These are phyloP conservation scores for Pterocles burchelli DNA, from an alignment of 2,113 vertebrate genomes.

Conservation along the genomic window DNA sequence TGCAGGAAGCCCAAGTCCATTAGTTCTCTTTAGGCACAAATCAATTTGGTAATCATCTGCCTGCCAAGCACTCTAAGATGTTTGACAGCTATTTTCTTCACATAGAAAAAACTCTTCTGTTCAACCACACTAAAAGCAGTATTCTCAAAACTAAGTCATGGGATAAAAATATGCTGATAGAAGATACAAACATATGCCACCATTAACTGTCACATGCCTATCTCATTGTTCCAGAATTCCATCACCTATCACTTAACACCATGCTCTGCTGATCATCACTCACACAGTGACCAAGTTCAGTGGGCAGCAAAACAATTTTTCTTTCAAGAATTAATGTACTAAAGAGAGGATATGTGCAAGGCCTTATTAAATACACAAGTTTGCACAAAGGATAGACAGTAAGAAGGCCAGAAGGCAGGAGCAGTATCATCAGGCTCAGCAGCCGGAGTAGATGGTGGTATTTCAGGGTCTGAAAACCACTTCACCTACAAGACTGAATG, in stretches of 20 bases:
- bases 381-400: not conserved
- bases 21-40: conserved; percentile 32
- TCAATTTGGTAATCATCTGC: conserved; percentile 47
- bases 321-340: not conserved
- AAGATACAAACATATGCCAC: not conserved
- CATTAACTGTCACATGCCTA: not conserved
- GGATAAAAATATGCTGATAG: conserved; percentile 20
- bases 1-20: conserved; percentile 34
- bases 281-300: not conserved
- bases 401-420: not conserved
- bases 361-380: rapidly evolving
- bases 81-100: conserved; percentile 26
- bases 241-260: too few relatives aligned
- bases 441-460: rapidly evolving
- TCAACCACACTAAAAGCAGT: conserved; percentile 18
- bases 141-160: conserved; percentile 7
- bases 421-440: not conserved
- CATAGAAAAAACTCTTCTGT: not conserved
- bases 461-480: not conserved
- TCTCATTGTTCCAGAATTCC: not conserved
- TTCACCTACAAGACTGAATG: not conserved
- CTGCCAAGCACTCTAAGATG: not conserved
- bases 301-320: not conserved
- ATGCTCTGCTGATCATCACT: not conserved
- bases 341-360: not conserved